These are phyloP conservation scores for Chironomus riparius DNA, from an alignment of 2,888 invertebrate species.

Conservation along the genomic window DNA sequence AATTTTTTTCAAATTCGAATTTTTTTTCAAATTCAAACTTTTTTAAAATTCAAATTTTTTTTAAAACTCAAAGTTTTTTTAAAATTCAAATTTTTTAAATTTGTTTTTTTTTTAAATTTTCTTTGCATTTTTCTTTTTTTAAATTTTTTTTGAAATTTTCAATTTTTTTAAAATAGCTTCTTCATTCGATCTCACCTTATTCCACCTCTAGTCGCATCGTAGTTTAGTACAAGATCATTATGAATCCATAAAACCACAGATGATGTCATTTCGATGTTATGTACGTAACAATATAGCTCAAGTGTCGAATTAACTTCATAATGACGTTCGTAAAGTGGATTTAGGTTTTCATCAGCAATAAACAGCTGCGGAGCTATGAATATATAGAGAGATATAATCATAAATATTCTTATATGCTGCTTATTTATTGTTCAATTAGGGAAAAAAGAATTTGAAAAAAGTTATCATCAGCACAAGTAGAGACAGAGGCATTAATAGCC, in stretches of 20 bases:
- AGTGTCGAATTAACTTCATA: conserved; percentile 49
- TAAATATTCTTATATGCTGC: background rate
- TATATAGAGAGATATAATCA: background rate
- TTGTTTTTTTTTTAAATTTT: no score
- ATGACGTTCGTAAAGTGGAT: conserved; percentile 45
- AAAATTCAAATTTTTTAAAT: no score
- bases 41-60: no score
- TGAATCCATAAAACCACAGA: conserved; percentile 48
- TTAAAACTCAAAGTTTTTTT: no score
- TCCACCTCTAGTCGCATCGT: conserved; percentile 46
- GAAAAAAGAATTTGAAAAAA: no score
- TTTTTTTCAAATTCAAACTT: no score
- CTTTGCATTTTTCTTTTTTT: no score
- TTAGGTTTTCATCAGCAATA: conserved; percentile 46
- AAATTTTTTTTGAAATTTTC: no score
- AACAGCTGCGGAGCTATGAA: conserved; percentile 46
- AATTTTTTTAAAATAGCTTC: no score
- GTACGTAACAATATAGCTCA: conserved; percentile 46
- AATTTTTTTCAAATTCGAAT: no score
- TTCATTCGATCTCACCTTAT: conserved; percentile 39
- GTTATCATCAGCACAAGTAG: background rate
- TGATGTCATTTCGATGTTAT: conserved; percentile 45
- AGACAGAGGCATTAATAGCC: background rate
- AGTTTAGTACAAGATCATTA: conserved; percentile 44
- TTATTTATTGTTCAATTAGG: background rate